Conservation (phyloP, 2,888 invertebrate genomes). For the Parapristionchus giblindavisi region DNA sequence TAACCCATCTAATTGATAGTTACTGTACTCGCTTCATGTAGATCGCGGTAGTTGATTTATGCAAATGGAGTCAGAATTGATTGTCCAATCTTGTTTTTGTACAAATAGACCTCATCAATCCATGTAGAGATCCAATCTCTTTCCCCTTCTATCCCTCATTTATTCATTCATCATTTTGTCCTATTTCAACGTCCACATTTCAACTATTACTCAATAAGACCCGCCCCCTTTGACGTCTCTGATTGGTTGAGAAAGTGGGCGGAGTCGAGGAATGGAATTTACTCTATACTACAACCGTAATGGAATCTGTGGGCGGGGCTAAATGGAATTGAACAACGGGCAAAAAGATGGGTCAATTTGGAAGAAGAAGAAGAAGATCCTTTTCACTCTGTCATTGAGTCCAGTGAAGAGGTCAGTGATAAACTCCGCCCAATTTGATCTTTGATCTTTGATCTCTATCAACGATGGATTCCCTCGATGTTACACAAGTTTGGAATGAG, state of each 20-base stretch:
- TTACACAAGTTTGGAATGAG: slow-evolving; percentile 49
- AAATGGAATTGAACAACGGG: no score
- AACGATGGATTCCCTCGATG: slow-evolving; percentile 17
- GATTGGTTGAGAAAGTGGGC: slow-evolving; percentile 7
- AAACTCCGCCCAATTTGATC: not conserved
- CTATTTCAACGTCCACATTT: not conserved
- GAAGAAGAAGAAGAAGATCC: not conserved
- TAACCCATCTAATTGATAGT: no score
- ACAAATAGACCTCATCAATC: no score
- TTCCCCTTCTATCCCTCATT: not conserved
- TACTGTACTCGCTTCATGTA: no score
- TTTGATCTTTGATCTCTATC: not conserved
- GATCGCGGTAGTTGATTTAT: no score
- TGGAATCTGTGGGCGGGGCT: slow-evolving; percentile 23
- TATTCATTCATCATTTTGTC: not conserved
- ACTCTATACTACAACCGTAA: slow-evolving; percentile 10
- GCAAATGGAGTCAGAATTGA: no score
- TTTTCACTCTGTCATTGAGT: not conserved
- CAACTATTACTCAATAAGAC: not conserved
- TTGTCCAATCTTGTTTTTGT: no score
- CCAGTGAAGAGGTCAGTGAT: not conserved
- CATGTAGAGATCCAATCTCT: not conserved
- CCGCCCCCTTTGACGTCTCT: not conserved
- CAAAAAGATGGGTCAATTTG: no score
- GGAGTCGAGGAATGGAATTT: not conserved